Conservation (phyloP, 30 jellyfish, hydroid and myxozoan species). For the Turritopsis dohrnii region DNA sequence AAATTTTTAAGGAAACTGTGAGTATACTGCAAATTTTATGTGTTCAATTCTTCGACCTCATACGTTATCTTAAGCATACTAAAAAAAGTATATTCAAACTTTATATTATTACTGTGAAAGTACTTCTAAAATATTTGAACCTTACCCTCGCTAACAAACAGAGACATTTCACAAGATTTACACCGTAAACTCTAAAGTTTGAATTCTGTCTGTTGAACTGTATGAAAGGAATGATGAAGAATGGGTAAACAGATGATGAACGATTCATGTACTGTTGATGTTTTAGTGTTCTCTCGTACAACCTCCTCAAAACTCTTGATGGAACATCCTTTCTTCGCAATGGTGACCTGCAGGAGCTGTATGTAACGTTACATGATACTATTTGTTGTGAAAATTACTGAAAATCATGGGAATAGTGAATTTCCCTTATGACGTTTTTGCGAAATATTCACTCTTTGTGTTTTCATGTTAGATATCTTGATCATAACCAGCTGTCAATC, state of each 20-base stretch:
- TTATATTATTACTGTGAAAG: background rate
- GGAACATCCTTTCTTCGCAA: slow-evolving; percentile 7
- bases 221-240: too few relatives aligned
- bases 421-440: too few relatives aligned
- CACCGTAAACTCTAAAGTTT: too few relatives aligned
- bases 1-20: background rate
- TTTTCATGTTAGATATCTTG: slow-evolving; percentile 3
- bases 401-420: too few relatives aligned
- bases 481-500: slow-evolving; percentile 4
- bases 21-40: background rate
- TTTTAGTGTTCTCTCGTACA: slow-evolving; percentile 7
- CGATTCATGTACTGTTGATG: background rate
- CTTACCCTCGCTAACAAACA: too few relatives aligned
- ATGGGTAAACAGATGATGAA: too few relatives aligned
- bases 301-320: background rate
- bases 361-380: background rate
- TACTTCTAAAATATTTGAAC: too few relatives aligned
- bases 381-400: background rate
- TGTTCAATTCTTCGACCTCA: background rate
- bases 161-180: too few relatives aligned
- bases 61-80: background rate
- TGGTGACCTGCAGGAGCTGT: background rate
- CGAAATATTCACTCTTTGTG: too few relatives aligned
- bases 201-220: too few relatives aligned
- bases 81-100: background rate